Conservation (phyloP, 2,797 vertebrate genomes). For the Epinephelus malabaricus region DNA sequence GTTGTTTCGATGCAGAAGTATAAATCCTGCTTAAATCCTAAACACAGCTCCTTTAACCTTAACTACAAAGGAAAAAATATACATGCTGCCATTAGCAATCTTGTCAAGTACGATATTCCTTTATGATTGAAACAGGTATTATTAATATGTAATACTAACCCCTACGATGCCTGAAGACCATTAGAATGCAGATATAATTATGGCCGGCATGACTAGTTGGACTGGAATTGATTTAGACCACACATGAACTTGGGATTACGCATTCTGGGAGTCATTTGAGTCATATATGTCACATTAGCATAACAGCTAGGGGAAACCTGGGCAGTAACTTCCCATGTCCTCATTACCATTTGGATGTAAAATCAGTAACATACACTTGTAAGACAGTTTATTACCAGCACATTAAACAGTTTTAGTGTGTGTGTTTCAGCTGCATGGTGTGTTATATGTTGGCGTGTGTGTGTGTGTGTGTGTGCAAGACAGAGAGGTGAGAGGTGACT, state of each 20-base stretch:
- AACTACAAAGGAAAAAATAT: neutral
- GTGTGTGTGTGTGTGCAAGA: neutral
- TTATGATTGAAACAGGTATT: neutral
- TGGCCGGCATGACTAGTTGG: conserved; percentile 8
- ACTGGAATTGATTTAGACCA: conserved; percentile 37
- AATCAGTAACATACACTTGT: conserved; percentile 31
- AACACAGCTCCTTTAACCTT: neutral
- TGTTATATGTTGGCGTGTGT: conserved; percentile 1
- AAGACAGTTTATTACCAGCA: conserved; percentile 55
- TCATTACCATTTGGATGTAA: conserved; percentile 51
- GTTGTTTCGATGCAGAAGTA: too few relatives aligned
- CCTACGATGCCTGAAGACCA: neutral
- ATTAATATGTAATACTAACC: conserved; percentile 1
- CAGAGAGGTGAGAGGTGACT: conserved; percentile 8
- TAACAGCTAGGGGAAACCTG: conserved; percentile 50
- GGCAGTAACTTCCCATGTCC: conserved; percentile 50
- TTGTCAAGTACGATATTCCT: neutral
- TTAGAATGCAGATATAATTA: conserved; percentile 37
- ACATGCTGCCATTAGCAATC: neutral
- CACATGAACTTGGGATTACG: conserved; percentile 9
- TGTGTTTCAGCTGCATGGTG: conserved; percentile 29
- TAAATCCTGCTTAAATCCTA: too few relatives aligned
- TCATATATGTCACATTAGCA: conserved; percentile 68
- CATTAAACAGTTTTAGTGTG: conserved; percentile 60
- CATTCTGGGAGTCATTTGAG: conserved; percentile 34